A percentile compares a stretch with the other conserved stretches of the same genome.
Evolutionary conservation across 2,888 invertebrate species (phyloP).

Genomic region (Julus scanicus): DNA sequence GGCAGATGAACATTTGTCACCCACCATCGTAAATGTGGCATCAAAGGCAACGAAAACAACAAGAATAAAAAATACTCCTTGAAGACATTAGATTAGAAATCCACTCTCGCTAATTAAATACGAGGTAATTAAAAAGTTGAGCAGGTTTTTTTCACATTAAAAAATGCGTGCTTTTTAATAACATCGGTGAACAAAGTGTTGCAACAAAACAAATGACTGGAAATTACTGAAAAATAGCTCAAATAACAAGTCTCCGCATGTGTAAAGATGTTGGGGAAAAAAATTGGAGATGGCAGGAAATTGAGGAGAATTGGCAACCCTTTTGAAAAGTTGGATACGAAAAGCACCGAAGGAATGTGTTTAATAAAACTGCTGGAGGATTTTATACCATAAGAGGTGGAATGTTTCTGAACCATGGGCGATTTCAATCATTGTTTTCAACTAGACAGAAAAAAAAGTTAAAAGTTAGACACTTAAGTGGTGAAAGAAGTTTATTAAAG

Average conservation of each 20-base stretch:
- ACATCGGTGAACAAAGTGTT: neutral
- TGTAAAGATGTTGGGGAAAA: neutral
- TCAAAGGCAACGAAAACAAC: neutral
- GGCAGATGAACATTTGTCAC: slow-evolving; percentile 17
- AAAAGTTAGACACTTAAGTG: too few species aligned
- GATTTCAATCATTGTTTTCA: too few species aligned
- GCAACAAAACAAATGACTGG: neutral
- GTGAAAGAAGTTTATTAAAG: too few species aligned
- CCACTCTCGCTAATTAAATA: slow-evolving; percentile 23
- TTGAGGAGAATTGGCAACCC: neutral
- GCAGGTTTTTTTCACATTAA: neutral
- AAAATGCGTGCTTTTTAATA: neutral
- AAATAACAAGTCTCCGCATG: neutral
- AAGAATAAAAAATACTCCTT: neutral
- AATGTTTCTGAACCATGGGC: neutral
- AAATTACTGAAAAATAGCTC: neutral
- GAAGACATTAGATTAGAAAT: slow-evolving; percentile 20
- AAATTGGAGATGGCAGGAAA: neutral
- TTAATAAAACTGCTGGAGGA: neutral
- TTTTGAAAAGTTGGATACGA: neutral
- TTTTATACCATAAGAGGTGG: neutral
- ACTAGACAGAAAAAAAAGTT: too few species aligned
- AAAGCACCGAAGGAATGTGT: neutral
- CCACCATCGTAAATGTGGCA: neutral
- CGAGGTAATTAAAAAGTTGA: slow-evolving; percentile 30